Conservation (phyloP, 2,888 invertebrate genomes). For the Dascillus cervinus region DNA sequence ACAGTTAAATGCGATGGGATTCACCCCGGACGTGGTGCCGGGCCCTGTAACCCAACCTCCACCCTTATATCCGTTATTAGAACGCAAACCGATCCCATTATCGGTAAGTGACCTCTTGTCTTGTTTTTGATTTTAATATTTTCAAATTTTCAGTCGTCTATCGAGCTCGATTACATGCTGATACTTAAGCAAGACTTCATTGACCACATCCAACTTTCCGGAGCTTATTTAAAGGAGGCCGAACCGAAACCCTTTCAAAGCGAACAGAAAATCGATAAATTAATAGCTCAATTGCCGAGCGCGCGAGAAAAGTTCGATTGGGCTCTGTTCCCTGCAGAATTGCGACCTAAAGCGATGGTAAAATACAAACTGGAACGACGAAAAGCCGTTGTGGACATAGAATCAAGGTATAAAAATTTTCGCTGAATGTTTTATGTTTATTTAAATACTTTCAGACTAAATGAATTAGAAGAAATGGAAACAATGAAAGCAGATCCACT, state of each 20-base stretch:
- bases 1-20: slow-evolving; percentile 51
- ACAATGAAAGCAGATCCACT: too few relatives aligned
- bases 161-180: slow-evolving; percentile 59
- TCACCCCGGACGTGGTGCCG: slow-evolving; percentile 45
- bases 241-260: slow-evolving; percentile 43
- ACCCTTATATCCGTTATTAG: slow-evolving; percentile 34
- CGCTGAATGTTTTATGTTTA: too few relatives aligned
- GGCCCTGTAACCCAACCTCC: slow-evolving; percentile 38
- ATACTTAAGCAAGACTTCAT: slow-evolving; percentile 66
- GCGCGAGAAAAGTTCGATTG: slow-evolving; percentile 48
- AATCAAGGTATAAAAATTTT: slow-evolving; percentile 26
- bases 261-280: slow-evolving; percentile 53
- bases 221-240: slow-evolving; percentile 50
- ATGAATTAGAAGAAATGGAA: slow-evolving; percentile 57
- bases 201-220: slow-evolving; percentile 62
- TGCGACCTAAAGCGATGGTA: slow-evolving; percentile 47
- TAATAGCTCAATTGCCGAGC: slow-evolving; percentile 43
- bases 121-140: too few relatives aligned
- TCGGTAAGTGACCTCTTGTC: slow-evolving; percentile 30
- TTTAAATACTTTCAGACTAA: slow-evolving; percentile 25
- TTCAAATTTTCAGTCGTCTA: slow-evolving; percentile 26
- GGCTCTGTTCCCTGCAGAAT: slow-evolving; percentile 56
- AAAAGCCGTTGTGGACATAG: slow-evolving; percentile 27
- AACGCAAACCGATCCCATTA: slow-evolving; percentile 35
- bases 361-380: too few relatives aligned